phyloP scores from a whole-genome alignment of 1,140 invertebrate genomes.

The Cotesia glomerata region DNA sequence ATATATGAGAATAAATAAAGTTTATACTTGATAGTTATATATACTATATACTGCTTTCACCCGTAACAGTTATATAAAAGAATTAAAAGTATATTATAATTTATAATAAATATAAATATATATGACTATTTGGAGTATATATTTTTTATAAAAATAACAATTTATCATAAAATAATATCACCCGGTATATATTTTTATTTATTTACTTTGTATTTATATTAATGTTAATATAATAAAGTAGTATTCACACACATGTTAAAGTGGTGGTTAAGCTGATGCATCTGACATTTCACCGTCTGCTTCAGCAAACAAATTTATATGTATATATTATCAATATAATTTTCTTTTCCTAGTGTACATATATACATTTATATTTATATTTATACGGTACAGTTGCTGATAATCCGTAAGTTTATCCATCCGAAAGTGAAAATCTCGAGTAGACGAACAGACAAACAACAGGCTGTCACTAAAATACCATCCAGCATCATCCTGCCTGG shows the following conservation, averaged over 20 bases:
- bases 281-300: not conserved
- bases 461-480: conserved; percentile 17
- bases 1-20: too few relatives aligned
- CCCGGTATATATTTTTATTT: too few relatives aligned
- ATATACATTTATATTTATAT: not conserved
- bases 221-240: too few relatives aligned
- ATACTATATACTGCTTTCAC: too few relatives aligned
- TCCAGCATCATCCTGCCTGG: not conserved
- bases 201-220: too few relatives aligned
- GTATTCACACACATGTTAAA: not conserved
- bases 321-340: not conserved
- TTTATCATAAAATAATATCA: too few relatives aligned
- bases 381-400: conserved; percentile 11
- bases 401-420: conserved; percentile 22
- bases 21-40: too few relatives aligned
- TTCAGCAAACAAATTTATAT: not conserved
- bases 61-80: too few relatives aligned
- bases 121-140: too few relatives aligned
- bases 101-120: too few relatives aligned
- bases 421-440: conserved; percentile 23
- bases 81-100: too few relatives aligned
- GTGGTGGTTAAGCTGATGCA: not conserved
- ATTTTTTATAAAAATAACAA: too few relatives aligned
- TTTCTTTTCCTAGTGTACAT: not conserved
- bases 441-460: conserved; percentile 16